Conservation (phyloP, 1,140 invertebrate species). For the Maconellicoccus hirsutus region DNA sequence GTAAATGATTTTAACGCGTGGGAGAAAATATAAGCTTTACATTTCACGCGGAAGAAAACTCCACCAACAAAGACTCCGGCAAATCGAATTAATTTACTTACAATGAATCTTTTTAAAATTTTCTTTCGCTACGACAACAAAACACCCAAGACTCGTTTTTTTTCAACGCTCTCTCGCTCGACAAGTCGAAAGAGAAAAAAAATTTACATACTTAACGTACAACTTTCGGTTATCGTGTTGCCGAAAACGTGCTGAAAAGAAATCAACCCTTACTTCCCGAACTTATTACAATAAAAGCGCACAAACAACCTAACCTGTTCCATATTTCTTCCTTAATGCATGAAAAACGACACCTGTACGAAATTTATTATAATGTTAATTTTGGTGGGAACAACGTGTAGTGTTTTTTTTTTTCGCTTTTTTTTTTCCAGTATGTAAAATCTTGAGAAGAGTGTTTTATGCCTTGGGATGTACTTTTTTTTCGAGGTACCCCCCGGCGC, state of each 20-base stretch:
- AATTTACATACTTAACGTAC: neutral
- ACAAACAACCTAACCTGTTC: neutral
- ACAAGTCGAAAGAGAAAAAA: neutral
- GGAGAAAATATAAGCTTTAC: neutral
- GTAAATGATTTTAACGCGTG: neutral
- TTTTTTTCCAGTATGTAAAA: no score
- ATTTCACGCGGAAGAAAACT: neutral
- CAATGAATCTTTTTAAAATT: neutral
- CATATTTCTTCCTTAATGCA: constrained; percentile 4
- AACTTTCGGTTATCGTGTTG: neutral
- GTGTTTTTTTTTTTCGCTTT: no score
- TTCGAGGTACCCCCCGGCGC: no score
- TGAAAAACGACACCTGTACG: neutral
- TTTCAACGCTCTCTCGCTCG: no score
- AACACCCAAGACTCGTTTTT: neutral
- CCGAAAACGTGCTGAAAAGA: neutral
- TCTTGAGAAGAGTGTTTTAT: no score
- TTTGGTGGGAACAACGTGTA: neutral
- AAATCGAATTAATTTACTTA: neutral
- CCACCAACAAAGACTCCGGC: neutral
- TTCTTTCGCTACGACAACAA: neutral
- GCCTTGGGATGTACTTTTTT: no score
- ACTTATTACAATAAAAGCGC: neutral
- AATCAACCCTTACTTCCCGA: neutral
- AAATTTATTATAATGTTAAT: neutral